Evolutionary conservation across 2,888 invertebrate genomes (phyloP).

Genomic region (Ischnus inquisitorius): DNA sequence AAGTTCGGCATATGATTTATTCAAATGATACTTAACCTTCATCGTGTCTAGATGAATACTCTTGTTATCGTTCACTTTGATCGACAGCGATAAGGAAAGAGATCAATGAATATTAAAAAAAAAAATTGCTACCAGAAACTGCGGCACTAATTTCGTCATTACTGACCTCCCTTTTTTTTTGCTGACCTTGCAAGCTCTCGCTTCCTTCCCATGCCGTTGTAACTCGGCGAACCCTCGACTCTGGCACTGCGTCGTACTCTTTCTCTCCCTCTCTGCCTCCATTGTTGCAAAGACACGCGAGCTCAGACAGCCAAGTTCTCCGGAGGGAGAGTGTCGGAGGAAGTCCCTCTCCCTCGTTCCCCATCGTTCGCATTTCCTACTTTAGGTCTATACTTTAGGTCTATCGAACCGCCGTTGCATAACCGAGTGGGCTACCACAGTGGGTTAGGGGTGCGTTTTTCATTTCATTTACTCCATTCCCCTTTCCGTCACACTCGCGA

Average conservation of each 20-base stretch:
- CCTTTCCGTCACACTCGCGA: not conserved
- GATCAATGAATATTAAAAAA: not conserved
- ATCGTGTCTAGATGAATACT: not conserved
- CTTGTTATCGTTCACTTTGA: not conserved
- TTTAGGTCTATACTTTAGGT: slow-evolving; percentile 5
- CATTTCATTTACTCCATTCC: slow-evolving; percentile 1
- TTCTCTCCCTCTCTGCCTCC: slow-evolving; percentile 18
- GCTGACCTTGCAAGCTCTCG: slow-evolving; percentile 63
- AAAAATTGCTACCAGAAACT: not conserved
- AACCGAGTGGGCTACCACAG: slow-evolving; percentile 11
- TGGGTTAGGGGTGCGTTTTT: slow-evolving; percentile 43
- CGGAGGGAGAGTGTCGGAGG: slow-evolving; percentile 11
- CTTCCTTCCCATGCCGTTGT: slow-evolving; percentile 53
- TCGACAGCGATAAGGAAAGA: too few species aligned
- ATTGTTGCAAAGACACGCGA: slow-evolving; percentile 62
- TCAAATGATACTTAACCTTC: not conserved
- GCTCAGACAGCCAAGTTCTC: slow-evolving; percentile 41
- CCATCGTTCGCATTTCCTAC: slow-evolving; percentile 26
- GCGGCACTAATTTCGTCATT: slow-evolving; percentile 36
- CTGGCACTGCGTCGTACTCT: slow-evolving; percentile 42
- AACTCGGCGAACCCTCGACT: slow-evolving; percentile 37
- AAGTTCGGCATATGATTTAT: slow-evolving; percentile 9
- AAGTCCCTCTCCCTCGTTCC: slow-evolving; percentile 8
- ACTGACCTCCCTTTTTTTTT: slow-evolving; percentile 60
- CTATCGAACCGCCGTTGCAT: slow-evolving; percentile 29